phyloP scores from a whole-genome alignment of 2,797 vertebrate genomes.

The Psittacula derbiana region DNA sequence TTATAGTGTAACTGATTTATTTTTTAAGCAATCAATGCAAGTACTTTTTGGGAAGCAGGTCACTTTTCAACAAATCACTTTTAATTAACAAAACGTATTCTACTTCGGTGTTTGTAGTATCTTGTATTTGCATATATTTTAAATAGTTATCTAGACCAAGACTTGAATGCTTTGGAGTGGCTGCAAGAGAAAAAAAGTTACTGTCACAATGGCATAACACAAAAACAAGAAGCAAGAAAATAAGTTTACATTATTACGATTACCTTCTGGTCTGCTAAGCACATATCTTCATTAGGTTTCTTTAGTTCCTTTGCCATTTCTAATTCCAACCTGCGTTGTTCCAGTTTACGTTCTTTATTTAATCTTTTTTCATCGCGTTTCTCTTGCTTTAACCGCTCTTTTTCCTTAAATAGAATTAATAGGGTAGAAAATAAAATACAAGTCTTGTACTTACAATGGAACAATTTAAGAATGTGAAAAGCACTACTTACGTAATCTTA shows the following conservation, averaged over 20 bases:
- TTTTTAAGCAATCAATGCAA: neutral
- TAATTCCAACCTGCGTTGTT: constrained; percentile 88
- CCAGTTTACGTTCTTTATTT: constrained; percentile 92
- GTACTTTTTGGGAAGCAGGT: neutral
- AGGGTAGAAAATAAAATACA: constrained; percentile 38
- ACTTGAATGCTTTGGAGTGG: neutral
- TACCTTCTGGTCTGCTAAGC: constrained; percentile 96
- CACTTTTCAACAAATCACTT: neutral
- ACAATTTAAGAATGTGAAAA: constrained; percentile 35
- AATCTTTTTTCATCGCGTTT: constrained; percentile 92
- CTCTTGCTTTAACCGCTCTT: constrained; percentile 91
- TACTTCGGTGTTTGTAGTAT: neutral
- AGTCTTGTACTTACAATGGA: neutral
- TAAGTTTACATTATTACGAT: neutral
- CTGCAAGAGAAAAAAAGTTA: neutral
- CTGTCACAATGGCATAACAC: neutral
- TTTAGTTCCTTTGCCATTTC: constrained; percentile 95
- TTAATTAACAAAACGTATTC: neutral
- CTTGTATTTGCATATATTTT: neutral
- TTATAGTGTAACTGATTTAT: neutral
- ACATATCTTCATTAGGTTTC: constrained; percentile 97
- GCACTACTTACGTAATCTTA: neutral
- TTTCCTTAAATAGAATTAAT: constrained; percentile 81
- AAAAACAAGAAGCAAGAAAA: neutral
- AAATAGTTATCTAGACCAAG: neutral